Conservation (phyloP, 2,113 vertebrate genomes). For the Oreotragus oreotragus region DNA sequence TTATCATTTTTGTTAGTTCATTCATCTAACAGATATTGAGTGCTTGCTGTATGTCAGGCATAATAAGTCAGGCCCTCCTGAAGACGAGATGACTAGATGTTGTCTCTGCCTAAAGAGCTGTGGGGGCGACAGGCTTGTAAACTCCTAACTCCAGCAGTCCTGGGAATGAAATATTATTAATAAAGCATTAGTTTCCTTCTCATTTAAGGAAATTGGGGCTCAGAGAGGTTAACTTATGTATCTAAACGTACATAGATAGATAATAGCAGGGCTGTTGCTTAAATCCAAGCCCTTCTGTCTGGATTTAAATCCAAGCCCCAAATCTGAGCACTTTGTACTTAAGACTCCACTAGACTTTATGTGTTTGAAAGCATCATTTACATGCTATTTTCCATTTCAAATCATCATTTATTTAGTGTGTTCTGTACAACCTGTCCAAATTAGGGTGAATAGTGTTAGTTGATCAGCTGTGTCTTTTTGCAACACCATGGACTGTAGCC, state of each 20-base stretch:
- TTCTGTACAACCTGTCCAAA: background rate
- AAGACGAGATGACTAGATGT: background rate
- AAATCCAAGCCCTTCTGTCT: background rate
- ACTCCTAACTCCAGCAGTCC: background rate
- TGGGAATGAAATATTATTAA: background rate
- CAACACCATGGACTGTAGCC: background rate
- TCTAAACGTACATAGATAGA: background rate
- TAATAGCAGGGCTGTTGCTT: background rate
- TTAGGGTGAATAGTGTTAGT: background rate
- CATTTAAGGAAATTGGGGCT: background rate
- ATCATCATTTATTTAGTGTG: slow-evolving; percentile 1
- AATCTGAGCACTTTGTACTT: background rate
- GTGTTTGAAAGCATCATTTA: slow-evolving; percentile 3
- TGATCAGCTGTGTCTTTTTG: background rate
- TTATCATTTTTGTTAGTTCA: background rate
- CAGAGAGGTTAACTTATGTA: background rate
- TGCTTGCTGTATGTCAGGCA: background rate
- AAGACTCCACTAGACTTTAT: background rate
- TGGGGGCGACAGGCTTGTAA: background rate
- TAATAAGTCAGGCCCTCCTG: background rate
- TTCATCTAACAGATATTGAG: background rate
- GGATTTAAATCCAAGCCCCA: background rate
- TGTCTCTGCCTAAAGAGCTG: background rate
- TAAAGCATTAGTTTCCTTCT: background rate
- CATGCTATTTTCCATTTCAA: background rate